Evolutionary conservation across 1,140 invertebrate species (phyloP), one percentile per base, ranked within the genome.

Genomic region (Physella acuta): DNA sequence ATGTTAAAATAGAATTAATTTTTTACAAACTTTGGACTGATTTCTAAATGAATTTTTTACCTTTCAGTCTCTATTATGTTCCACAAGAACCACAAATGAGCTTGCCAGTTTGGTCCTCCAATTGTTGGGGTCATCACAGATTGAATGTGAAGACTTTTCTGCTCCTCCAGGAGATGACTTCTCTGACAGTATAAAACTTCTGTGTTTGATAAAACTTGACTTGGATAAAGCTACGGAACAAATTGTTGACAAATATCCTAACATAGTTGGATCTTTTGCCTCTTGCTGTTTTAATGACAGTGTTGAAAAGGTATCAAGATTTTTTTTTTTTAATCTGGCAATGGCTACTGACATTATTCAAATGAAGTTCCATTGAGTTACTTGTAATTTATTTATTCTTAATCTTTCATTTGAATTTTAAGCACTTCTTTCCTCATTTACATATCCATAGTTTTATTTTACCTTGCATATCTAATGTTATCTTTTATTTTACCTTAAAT

Each of bases 1-100:
- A 49, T n/a, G n/a, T 11, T 14, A n/a, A 49, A 49, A n/a, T 14
- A 49, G 44, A 49, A 49, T 11, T 14, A 49, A 49, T 49, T 49
- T 49, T 49, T n/a, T n/a, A 14, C n/a, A 49, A 49, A 11, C n/a
- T n/a, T 49, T 11, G 11, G 11, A 49, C 44, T n/a, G n/a, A n/a
- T n/a, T n/a, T n/a, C n/a, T n/a, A 44, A 44, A 44, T 44, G 8
- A 44, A 3, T 63, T 5, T 31, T 26, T 64, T 1, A 51, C 68
- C 31, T 63, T 70, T 31, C 68, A 76, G 75, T 73, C 75, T 17
- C 52, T 76, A 3, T 70, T 76, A 26, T 76, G 75, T 59, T 68
- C 55, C 1, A 36, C 66, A n/a, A 11, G 39, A 11, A 53, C 60
- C 14, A 44, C 66, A 2, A 11, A 53, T n/a, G 55, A 60, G 1